phyloP scores from a whole-genome alignment of 2,113 vertebrate genomes.

The Labeo rohita region DNA sequence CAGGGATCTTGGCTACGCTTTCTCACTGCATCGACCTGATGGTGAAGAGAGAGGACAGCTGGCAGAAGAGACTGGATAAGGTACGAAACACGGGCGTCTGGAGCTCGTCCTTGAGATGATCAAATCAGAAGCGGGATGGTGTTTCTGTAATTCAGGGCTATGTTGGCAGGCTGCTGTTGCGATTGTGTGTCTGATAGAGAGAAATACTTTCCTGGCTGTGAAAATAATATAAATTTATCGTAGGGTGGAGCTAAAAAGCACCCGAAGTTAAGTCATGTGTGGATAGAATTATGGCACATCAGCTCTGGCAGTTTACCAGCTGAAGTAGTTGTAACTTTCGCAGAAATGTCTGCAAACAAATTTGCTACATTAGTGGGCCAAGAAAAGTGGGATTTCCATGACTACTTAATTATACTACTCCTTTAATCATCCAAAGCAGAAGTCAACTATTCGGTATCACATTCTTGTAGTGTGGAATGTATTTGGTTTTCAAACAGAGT shows the following conservation, averaged over 20 bases:
- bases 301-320: neutral
- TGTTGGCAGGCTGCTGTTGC: neutral
- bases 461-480: neutral
- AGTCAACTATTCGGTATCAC: neutral
- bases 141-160: neutral
- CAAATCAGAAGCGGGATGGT: neutral
- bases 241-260: neutral
- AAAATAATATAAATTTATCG: neutral
- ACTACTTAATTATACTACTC: neutral
- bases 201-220: neutral
- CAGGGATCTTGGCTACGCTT: slow-evolving; percentile 95
- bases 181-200: neutral
- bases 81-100: slow-evolving; percentile 67
- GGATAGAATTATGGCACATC: neutral
- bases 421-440: neutral
- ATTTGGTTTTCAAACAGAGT: neutral
- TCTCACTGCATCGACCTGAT: slow-evolving; percentile 98
- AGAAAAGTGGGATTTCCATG: neutral
- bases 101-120: neutral
- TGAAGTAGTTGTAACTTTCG: neutral
- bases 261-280: neutral
- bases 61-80: slow-evolving; percentile 97
- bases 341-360: neutral
- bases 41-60: slow-evolving; percentile 96
- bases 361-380: neutral